Conservation (phyloP, 1,140 invertebrate genomes). For the Caenorhabditis inopinata region DNA sequence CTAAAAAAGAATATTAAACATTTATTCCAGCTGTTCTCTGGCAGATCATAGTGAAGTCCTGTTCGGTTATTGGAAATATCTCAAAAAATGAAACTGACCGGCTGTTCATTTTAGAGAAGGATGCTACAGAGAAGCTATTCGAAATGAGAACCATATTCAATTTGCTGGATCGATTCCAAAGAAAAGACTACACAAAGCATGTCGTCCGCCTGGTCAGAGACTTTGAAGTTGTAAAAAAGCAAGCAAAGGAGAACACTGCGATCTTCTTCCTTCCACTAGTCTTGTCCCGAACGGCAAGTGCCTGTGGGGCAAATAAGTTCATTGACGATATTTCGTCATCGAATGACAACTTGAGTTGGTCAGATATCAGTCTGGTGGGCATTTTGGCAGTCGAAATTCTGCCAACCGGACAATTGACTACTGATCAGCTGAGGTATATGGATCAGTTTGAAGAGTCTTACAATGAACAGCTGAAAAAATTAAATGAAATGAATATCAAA, state of each 20-base stretch:
- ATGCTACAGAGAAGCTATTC: neutral
- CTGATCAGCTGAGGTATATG: slow-evolving; percentile 21
- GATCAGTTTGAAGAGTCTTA: slow-evolving; percentile 13
- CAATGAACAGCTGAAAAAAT: slow-evolving; percentile 18
- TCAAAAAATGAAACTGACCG: neutral
- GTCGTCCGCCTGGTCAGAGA: neutral
- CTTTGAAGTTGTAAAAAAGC: slow-evolving; percentile 30
- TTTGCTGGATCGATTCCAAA: neutral
- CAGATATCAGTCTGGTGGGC: slow-evolving; percentile 7
- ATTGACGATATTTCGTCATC: neutral
- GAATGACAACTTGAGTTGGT: slow-evolving; percentile 8
- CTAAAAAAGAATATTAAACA: neutral
- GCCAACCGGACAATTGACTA: slow-evolving; percentile 2
- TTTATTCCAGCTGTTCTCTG: neutral
- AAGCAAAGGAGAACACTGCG: slow-evolving; percentile 28
- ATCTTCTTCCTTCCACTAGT: slow-evolving; percentile 19
- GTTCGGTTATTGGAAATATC: neutral
- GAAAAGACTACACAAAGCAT: neutral
- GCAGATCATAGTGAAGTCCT: slow-evolving; percentile 3
- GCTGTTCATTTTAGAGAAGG: neutral
- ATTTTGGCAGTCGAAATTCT: slow-evolving; percentile 18
- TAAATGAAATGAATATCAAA: slow-evolving; percentile 16
- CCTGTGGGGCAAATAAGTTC: neutral
- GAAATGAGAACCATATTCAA: slow-evolving; percentile 24
- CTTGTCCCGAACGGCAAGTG: neutral